Base-by-base conservation (phyloP, 2,797 vertebrate genomes). In the Dipus sagitta region DNA sequence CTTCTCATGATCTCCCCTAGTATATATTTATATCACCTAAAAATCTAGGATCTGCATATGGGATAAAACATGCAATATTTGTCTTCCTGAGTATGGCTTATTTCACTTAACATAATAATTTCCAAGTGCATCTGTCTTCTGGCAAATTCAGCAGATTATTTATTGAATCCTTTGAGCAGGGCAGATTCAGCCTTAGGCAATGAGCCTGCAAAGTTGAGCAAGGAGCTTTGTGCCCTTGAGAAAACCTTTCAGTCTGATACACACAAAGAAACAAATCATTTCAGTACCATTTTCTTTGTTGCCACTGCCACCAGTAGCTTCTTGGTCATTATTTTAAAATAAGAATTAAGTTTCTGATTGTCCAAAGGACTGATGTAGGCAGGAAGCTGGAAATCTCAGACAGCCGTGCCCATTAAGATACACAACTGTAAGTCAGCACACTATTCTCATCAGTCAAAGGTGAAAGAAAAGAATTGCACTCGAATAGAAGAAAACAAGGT, bases 261-360 rank as follows among this genome's bases (percentile, higher is more conserved):
- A 72, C 3, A 65, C 2, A 17, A 68, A 64, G 52, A 52, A 92
- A 77, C 23, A 86, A 77, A 77, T 72, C 2, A 62, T 71, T 64
- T 79, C 23, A 34, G 8, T 64, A 17, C 76, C 54, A 68, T 79
- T 95, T 93, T 75, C 70, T 82, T 79, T 80, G 58, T 24, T 80
- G 1, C 30, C n/a, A 68, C 28, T 34, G 30, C 17, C 42, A 67
- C 70, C 18, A 34, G 47, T 9, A 52, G 13, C 64, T 89, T 82
- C 32, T 54, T 68, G 78, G n/a, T 4, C 76, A 76, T 75, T 91
- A 83, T 75, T 95, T 42, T 38, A 91, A 95, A 85, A 30, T 52
- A 85, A 60, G 4, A 54, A 79, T 85, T 78, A 64, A 65, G n/a
- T 14, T 95, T 26, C 47, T 42, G 1, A 68, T 68, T 75, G 32